Percentiles rank a stretch among this genome's conserved stretches.
Conservation (phyloP, 2,888 invertebrate species). For the Melinopterus prodromus region DNA sequence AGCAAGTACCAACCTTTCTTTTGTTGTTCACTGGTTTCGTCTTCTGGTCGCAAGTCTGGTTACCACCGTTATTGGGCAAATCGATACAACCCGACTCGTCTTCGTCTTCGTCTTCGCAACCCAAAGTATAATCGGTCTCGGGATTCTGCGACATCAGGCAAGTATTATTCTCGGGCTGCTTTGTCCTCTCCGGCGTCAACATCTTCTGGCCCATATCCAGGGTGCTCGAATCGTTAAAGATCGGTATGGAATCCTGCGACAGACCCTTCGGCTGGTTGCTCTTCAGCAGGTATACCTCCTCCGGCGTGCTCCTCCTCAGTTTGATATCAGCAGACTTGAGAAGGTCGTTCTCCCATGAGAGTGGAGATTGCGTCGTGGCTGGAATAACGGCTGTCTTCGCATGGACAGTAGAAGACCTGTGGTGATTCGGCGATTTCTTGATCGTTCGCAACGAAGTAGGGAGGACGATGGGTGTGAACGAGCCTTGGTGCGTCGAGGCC, state of each 20-base stretch:
- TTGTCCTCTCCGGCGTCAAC: conserved; percentile 19
- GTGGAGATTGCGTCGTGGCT: conserved; percentile 30
- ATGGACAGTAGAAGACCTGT: background rate
- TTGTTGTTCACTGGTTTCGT: background rate
- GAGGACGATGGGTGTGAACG: background rate
- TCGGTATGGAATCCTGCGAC: conserved; percentile 22
- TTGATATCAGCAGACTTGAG: conserved; percentile 34
- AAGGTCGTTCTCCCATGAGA: conserved; percentile 33
- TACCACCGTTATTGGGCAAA: background rate
- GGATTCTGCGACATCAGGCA: conserved; percentile 31
- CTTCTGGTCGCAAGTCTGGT: background rate
- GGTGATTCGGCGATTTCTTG: background rate
- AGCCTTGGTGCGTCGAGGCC: background rate
- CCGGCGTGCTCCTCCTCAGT: conserved; percentile 26
- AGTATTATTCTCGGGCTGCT: background rate
- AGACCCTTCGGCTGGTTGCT: background rate
- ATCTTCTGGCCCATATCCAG: conserved; percentile 32
- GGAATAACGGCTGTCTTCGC: conserved; percentile 6
- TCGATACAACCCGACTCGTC: conserved; percentile 27
- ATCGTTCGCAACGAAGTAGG: background rate
- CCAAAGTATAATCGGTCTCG: conserved; percentile 30
- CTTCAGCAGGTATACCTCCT: conserved; percentile 14
- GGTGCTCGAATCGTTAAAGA: conserved; percentile 10
- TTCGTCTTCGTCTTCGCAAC: conserved; percentile 30
- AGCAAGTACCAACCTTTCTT: background rate